Percentiles rank a stretch among this genome's conserved stretches.
phyloP scores from a whole-genome alignment of 2,797 vertebrate genomes.

The Mormyrops boulengeri region DNA sequence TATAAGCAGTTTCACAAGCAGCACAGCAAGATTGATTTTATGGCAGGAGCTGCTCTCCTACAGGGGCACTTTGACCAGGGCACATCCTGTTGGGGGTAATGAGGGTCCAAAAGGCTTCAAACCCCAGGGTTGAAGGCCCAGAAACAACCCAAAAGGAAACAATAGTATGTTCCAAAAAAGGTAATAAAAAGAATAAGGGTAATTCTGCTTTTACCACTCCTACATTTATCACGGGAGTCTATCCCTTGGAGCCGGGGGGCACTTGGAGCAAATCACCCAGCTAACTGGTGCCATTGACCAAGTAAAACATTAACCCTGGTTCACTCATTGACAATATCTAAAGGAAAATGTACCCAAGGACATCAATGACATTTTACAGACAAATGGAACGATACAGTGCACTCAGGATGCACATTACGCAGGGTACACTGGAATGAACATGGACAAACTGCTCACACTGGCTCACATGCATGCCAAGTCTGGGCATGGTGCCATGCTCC shows the following conservation, averaged over 20 bases:
- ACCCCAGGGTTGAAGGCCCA: conserved; percentile 3
- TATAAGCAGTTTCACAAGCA: background rate
- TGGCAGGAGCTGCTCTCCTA: background rate
- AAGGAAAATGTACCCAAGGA: conserved; percentile 4
- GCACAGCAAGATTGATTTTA: background rate
- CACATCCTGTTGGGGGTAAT: conserved; percentile 14
- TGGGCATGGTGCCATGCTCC: background rate
- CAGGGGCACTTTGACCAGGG: background rate
- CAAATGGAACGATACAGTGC: background rate
- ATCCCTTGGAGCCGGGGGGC: background rate
- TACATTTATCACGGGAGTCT: conserved; percentile 36
- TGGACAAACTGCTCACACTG: background rate
- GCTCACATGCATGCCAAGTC: background rate
- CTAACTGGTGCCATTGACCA: conserved; percentile 30
- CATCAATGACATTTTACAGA: conserved; percentile 10
- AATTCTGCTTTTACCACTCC: conserved; percentile 41
- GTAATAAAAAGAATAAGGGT: conserved; percentile 35
- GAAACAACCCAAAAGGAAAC: background rate
- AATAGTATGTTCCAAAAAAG: conserved; percentile 29
- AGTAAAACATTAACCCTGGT: conserved; percentile 26
- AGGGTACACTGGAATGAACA: conserved; percentile 1
- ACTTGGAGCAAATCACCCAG: conserved; percentile 19
- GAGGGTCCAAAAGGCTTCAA: background rate
- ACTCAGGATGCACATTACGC: background rate
- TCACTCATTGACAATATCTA: background rate